phyloP scores from a whole-genome alignment of 1,140 invertebrate genomes.

The Delia radicum region DNA sequence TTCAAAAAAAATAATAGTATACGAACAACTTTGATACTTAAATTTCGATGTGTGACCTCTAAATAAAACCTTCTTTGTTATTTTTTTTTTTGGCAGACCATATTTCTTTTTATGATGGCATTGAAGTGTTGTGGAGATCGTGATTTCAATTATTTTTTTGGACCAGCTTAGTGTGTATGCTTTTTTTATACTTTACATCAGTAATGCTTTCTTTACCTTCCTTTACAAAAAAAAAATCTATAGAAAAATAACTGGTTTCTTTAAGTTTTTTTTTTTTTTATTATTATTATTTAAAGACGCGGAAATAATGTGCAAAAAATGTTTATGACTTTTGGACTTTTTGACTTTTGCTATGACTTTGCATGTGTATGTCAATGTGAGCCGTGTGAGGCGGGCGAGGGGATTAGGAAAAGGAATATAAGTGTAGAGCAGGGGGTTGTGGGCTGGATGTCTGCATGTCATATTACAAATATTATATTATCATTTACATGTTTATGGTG shows the following conservation, averaged over 20 bases:
- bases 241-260: neutral
- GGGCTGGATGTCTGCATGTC: neutral
- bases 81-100: too few species aligned
- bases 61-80: too few species aligned
- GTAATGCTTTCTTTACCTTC: constrained; percentile 4
- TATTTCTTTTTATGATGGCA: too few species aligned
- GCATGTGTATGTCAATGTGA: neutral
- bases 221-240: neutral
- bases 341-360: neutral
- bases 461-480: too few species aligned
- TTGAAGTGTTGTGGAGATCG: too few species aligned
- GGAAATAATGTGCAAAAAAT: constrained; percentile 23
- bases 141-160: neutral
- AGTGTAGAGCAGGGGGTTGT: too few species aligned
- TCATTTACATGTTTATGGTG: too few species aligned
- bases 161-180: neutral
- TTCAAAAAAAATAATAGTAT: too few species aligned
- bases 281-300: neutral
- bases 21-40: too few species aligned
- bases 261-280: neutral
- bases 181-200: neutral
- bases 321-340: constrained; percentile 12
- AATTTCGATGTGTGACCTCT: too few species aligned
- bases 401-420: neutral
- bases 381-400: neutral